Evolutionary conservation across 2,888 invertebrate genomes (phyloP), one percentile per base, ranked within the genome.

Genomic region (Odontomyia ornata): DNA sequence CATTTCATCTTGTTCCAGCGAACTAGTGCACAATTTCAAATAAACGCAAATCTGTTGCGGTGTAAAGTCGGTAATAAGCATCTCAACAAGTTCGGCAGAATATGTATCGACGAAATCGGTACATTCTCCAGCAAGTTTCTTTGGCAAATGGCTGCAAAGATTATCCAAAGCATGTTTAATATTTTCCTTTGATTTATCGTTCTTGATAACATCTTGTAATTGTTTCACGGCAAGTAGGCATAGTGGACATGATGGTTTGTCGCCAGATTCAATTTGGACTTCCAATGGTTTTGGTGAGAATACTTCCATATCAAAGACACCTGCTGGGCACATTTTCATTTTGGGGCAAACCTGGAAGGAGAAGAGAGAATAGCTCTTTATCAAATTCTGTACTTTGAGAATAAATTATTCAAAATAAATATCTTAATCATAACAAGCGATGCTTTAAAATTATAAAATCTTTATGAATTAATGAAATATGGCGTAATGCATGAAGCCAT

Each of bases 181-280:
- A 81, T 88, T 90, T 23, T 88, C 90, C 94, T 93, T 93, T 36
- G 93, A 93, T 83, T 90, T 92, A 81, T 95, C 91, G 79, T 91
- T 89, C 83, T 92, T 91, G 13, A 96, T 89, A 85, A 91, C 89
- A 46, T 90, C 87, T 83, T 94, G 92, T n/a, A 96, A 86, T 85
- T 94, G 91, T 77, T 91, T 89, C 0, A 96, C 90, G 2, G 94
- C 94, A 84, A 95, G 92, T 78, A 96, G 88, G 83, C 97, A 97
- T 9, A 97, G 87, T 0, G 95, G 93, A 83, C 97, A 96, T 82
- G 91, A 92, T 21, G 91, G 89, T 81, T 92, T 91, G 72, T 91
- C 90, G 25, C 88, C 85, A 0, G 15, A 57, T 25, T 78, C 77
- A 15, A 81, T 78, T 1, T 79, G 76, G 0, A 84, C 81, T 36